Percentiles rank a stretch among this genome's conserved stretches.
These are phyloP conservation scores for Engraulis encrasicolus DNA, from an alignment of 2,113 vertebrate species.

Conservation along the genomic window DNA sequence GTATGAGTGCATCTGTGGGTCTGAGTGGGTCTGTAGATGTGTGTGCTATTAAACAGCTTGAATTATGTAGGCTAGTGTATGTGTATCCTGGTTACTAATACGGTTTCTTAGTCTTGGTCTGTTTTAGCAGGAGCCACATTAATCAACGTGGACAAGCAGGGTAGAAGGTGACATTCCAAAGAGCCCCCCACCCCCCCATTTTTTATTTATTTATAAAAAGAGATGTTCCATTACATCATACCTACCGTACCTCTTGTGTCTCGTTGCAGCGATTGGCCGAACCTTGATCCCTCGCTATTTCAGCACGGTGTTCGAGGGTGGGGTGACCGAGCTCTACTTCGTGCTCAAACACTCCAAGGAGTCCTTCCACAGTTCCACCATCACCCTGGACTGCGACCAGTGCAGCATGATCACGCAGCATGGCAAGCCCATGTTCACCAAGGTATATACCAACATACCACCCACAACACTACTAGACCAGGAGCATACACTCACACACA, in stretches of 20 bases:
- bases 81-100: no score
- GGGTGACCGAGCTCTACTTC: slow-evolving; percentile 95
- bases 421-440: slow-evolving; percentile 97
- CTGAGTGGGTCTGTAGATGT: no score
- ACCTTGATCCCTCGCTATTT: slow-evolving; percentile 98
- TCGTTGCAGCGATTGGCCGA: slow-evolving; percentile 89
- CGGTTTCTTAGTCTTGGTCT: no score
- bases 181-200: no score
- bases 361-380: slow-evolving; percentile 97
- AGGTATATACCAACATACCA: no score
- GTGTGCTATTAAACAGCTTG: no score
- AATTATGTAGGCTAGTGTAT: no score
- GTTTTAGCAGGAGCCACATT: no score
- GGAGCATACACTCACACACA: no score
- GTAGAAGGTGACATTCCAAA: neutral
- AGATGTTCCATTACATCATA: neutral
- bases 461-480: no score
- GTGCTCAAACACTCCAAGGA: slow-evolving; percentile 98
- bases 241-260: neutral
- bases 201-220: neutral
- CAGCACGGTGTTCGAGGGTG: slow-evolving; percentile 97
- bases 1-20: no score
- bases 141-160: no score
- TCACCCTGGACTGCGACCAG: slow-evolving; percentile 97
- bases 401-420: slow-evolving; percentile 99